Base-by-base conservation (phyloP, 2,113 vertebrate genomes). In the Todiramphus chloris region DNA sequence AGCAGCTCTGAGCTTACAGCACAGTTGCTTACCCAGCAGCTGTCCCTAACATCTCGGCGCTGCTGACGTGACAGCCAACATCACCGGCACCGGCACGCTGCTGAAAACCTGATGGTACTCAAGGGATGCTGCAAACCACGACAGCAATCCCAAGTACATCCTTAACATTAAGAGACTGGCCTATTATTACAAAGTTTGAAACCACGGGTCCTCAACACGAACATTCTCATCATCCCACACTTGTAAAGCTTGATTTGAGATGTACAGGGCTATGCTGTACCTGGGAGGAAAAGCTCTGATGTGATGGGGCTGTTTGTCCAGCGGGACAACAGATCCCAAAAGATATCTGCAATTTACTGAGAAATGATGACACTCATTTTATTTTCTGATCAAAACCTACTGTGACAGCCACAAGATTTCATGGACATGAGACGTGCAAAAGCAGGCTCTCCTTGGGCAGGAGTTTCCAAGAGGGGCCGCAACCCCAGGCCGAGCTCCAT, bases 81-180 rank as follows among this genome's bases (percentile, higher is more conserved):
- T 59, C 51, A 83, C 35, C 89, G 55, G 55, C 51, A 83, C 35
- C 89, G 55, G 55, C 62, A 78, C 0, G 0, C 21, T 20, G 53
- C 69, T 75, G 46, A 62, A 83, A 80, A 14, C 24, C 5, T 2
- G 0, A 1, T 0, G 0, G 39, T 58, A 41, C 56, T 67, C 33
- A 5, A 51, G 33, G 43, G 75, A 72, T 58, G 28, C 73, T 70
- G 17, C 10, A 43, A 33, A 53, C 23, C 23, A 13, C 0, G 0
- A 50, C 21, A 81, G 13, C 30, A 46, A 50, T 12, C 27, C 15
- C 51, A 31, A 5, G 27, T 7, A 19, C 11, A 8, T 8, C 33
- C 39, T 56, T 4, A 4, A 56, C 0, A 0, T 37, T 41, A 56
- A 77, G n/a, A 63, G 20, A 19, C 6, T 25, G 27, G 27, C 6